Conservation (phyloP, 2,113 vertebrate species). For the Gambusia holbrooki region DNA sequence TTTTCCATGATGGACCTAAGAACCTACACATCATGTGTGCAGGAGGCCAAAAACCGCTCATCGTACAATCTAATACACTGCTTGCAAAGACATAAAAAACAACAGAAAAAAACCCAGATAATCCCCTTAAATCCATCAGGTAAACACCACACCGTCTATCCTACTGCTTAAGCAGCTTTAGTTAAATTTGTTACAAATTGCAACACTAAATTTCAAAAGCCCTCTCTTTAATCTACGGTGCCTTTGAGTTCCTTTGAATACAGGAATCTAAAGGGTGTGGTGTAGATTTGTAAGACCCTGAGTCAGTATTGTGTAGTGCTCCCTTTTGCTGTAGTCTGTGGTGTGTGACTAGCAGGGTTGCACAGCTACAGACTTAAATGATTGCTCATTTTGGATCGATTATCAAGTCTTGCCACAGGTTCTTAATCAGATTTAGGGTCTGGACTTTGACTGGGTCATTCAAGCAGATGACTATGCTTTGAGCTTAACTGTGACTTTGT, state of each 20-base stretch:
- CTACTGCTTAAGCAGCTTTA: neutral
- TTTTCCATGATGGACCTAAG: neutral
- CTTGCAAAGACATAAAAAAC: neutral
- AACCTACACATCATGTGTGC: neutral
- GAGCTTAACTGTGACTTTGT: neutral
- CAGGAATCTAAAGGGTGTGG: neutral
- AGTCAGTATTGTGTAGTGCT: neutral
- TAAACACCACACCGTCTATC: neutral
- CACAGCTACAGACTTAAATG: neutral
- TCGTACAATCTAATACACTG: neutral
- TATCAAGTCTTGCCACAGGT: neutral
- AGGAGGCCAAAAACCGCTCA: neutral
- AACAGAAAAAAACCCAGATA: neutral
- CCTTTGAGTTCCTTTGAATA: neutral
- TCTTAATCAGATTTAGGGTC: neutral
- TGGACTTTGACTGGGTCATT: neutral
- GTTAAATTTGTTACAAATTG: neutral
- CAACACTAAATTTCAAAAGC: constrained; percentile 3
- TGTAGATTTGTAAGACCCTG: neutral
- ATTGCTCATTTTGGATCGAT: neutral
- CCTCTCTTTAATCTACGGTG: neutral
- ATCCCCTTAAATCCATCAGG: constrained; percentile 31
- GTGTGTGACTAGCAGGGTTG: no score
- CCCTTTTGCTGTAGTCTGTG: neutral
- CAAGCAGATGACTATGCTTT: neutral